Evolutionary conservation across 2,888 invertebrate genomes (phyloP).

Genomic region (Eumacrocentrus americanus): DNA sequence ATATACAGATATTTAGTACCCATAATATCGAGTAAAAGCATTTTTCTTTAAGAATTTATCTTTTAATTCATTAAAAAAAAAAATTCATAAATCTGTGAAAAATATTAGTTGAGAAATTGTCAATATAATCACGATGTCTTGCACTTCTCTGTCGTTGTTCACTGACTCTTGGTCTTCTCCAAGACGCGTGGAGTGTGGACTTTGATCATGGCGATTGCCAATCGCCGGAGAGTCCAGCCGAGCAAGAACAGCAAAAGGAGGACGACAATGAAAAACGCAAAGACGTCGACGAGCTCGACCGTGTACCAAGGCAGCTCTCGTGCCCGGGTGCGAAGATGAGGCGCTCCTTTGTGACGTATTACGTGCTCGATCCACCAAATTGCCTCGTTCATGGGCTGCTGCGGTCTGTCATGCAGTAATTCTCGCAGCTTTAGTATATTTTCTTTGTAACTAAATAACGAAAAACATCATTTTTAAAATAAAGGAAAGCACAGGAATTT

Average conservation of each 20-base stretch:
- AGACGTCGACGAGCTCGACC: slow-evolving; percentile 4
- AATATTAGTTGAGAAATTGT: neutral
- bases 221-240: neutral
- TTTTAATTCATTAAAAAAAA: too few species aligned
- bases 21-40: too few species aligned
- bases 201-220: slow-evolving; percentile 2
- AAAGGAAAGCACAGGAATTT: too few species aligned
- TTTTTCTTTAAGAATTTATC: too few species aligned
- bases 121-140: neutral
- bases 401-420: slow-evolving; percentile 33
- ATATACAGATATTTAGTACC: too few species aligned
- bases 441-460: slow-evolving; percentile 40
- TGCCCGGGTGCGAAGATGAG: slow-evolving; percentile 29
- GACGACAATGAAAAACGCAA: neutral
- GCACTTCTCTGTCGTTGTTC: slow-evolving; percentile 1
- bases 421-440: slow-evolving; percentile 31
- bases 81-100: neutral
- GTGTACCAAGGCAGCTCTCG: neutral
- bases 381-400: slow-evolving; percentile 35
- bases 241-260: neutral
- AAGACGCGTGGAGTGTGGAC: neutral
- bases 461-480: neutral
- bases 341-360: slow-evolving; percentile 42
- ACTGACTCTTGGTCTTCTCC: neutral
- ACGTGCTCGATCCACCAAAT: slow-evolving; percentile 46